Evolutionary conservation across 2,797 vertebrate genomes (phyloP).

Genomic region (Hyperoplus lanceolatus): DNA sequence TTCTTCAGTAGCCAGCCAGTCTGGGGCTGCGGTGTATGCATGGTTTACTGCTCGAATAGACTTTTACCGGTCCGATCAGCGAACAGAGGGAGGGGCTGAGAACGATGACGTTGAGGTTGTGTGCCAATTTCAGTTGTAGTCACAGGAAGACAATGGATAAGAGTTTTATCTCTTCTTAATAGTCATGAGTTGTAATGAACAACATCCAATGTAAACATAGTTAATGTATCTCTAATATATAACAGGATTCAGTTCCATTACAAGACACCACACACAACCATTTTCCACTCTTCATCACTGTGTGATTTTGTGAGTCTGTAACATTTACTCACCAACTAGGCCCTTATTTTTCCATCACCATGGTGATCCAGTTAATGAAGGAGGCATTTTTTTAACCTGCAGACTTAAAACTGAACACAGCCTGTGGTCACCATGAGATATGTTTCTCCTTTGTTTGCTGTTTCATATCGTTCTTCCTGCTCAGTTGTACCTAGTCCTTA

Average conservation of each 20-base stretch:
- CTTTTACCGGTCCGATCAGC: too few relatives aligned
- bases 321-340: slow-evolving; percentile 1
- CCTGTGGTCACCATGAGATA: slow-evolving; percentile 35
- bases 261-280: neutral
- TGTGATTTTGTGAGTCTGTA: slow-evolving; percentile 14
- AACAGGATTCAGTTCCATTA: neutral
- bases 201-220: neutral
- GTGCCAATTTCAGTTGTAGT: too few relatives aligned
- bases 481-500: slow-evolving; percentile 17
- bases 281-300: neutral
- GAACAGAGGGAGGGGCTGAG: too few relatives aligned
- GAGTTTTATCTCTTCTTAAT: neutral
- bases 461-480: slow-evolving; percentile 24
- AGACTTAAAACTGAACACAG: slow-evolving; percentile 31
- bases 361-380: slow-evolving; percentile 35
- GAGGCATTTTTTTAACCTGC: slow-evolving; percentile 46
- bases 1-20: too few relatives aligned
- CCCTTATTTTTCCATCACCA: slow-evolving; percentile 39
- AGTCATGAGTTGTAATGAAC: neutral
- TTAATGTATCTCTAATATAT: neutral
- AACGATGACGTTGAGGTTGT: too few relatives aligned
- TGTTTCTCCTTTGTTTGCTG: slow-evolving; percentile 28
- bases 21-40: too few relatives aligned
- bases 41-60: too few relatives aligned
- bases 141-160: too few relatives aligned